Percentiles rank a stretch among this genome's conserved stretches.
phyloP scores from a whole-genome alignment of 2,113 vertebrate genomes.

The Dipodomys ordii region DNA sequence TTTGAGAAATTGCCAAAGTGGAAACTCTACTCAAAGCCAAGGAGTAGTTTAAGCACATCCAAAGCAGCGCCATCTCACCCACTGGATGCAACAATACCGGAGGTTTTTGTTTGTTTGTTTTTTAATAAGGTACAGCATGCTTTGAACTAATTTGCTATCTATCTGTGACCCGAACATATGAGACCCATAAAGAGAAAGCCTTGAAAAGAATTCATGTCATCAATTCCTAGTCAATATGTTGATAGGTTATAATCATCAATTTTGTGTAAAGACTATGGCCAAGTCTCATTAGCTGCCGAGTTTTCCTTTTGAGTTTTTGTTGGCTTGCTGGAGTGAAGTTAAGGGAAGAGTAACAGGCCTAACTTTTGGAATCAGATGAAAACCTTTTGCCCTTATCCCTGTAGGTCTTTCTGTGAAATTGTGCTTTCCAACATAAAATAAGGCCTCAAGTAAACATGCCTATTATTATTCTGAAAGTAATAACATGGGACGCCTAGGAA shows the following conservation, averaged over 20 bases:
- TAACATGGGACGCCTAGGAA: not conserved
- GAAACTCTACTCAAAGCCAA: constrained; percentile 35
- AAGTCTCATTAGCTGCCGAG: constrained; percentile 56
- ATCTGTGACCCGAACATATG: not conserved
- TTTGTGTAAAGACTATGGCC: constrained; percentile 54
- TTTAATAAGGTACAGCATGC: not conserved
- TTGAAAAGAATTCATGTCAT: not conserved
- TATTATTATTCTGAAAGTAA: constrained; percentile 66
- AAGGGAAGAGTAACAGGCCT: not conserved
- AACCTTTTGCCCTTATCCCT: constrained; percentile 74
- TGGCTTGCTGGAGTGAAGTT: constrained; percentile 57
- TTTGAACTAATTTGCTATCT: not conserved
- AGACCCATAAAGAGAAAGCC: no score
- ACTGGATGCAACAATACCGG: not conserved
- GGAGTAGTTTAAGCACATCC: constrained; percentile 41
- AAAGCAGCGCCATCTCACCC: constrained; percentile 49
- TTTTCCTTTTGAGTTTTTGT: not conserved
- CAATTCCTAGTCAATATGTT: constrained; percentile 58
- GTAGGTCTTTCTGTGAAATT: constrained; percentile 72
- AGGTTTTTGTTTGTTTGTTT: not conserved
- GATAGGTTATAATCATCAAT: constrained; percentile 57
- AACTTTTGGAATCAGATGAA: constrained; percentile 49
- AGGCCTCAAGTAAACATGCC: constrained; percentile 36
- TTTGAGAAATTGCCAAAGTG: not conserved
- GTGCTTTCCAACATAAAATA: constrained; percentile 36